Evolutionary conservation across 2,797 vertebrate genomes (phyloP), one percentile per base, ranked within the genome.

Genomic region (Dromococcyx pavoninus): DNA sequence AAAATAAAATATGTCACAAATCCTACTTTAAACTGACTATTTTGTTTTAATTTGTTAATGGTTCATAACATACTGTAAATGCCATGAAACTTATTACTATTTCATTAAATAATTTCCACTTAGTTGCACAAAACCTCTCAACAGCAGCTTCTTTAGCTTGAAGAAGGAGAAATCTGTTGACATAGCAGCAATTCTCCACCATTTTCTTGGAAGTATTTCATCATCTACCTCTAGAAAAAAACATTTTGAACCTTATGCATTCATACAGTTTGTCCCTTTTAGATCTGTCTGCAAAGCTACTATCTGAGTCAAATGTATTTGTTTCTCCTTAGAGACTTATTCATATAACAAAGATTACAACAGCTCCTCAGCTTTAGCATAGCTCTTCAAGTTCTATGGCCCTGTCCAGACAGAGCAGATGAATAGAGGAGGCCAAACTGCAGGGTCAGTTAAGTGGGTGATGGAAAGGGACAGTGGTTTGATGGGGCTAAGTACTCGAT

Each of bases 301-400:
- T 88, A 71, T 85, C 86, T 93, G 82, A 67, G 85, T 72, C 17
- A 46, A 91, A 89, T 88, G 66, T 89, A 93, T 93, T 96, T 96
- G 95, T 96, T 95, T 94, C 94, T 94, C 95, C 94, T 95, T 92
- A 90, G 95, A 94, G 95, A 96, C 88, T 93, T 96, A 89, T 76
- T 93, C 91, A 89, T 88, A 90, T 90, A 95, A 93, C 83, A 86
- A 92, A 72, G 50, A 95, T 90, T 94, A 95, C 88, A 94, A 89
- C 86, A 96, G 77, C 86, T 91, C 57, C 72, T 94, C 91, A 79
- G 77, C 74, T 90, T 92, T 84, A 94, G 86, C 94, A 88, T 88
- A 94, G 89, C 89, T 96, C 91, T 94, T 94, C 91, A 94, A 91
- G 53, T 92, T 94, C 95, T 95, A 91, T 86, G 93, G 96, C 91